phyloP scores from a whole-genome alignment of 1,140 invertebrate genomes.

The Agrypnia vestita region DNA sequence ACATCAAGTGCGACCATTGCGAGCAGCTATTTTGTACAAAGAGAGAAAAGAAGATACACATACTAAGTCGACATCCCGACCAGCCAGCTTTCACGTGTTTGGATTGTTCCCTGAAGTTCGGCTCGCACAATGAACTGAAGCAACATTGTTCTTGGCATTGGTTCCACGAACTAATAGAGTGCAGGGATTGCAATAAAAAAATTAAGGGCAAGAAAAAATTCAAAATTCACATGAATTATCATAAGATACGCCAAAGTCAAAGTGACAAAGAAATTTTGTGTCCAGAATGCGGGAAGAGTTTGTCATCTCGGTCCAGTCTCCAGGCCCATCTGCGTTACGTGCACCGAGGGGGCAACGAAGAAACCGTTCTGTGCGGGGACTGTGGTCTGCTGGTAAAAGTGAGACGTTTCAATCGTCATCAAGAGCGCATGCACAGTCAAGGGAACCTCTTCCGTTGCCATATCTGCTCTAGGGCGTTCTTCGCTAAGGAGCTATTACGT shows the following conservation, averaged over 20 bases:
- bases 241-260: constrained; percentile 24
- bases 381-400: constrained; percentile 37
- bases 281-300: constrained; percentile 39
- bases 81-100: constrained; percentile 18
- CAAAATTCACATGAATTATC: constrained; percentile 36
- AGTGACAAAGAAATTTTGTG: constrained; percentile 27
- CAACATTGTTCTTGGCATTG: constrained; percentile 44
- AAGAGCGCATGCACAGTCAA: constrained; percentile 45
- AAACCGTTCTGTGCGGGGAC: constrained; percentile 31
- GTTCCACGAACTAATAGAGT: constrained; percentile 38
- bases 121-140: background rate
- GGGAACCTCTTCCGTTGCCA: constrained; percentile 31
- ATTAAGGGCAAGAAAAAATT: constrained; percentile 48
- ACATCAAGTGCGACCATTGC: constrained; percentile 30
- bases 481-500: constrained; percentile 44
- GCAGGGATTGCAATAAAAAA: constrained; percentile 40
- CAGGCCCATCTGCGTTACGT: constrained; percentile 40
- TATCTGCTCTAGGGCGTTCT: constrained; percentile 38
- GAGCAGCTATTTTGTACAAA: constrained; percentile 15
- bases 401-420: constrained; percentile 39
- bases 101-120: constrained; percentile 23
- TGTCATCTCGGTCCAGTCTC: constrained; percentile 24
- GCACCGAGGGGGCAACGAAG: constrained; percentile 30
- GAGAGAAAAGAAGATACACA: constrained; percentile 31
- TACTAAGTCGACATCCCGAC: constrained; percentile 30